Conservation (phyloP, 2,113 vertebrate species). For the Mionectes macconnelli region DNA sequence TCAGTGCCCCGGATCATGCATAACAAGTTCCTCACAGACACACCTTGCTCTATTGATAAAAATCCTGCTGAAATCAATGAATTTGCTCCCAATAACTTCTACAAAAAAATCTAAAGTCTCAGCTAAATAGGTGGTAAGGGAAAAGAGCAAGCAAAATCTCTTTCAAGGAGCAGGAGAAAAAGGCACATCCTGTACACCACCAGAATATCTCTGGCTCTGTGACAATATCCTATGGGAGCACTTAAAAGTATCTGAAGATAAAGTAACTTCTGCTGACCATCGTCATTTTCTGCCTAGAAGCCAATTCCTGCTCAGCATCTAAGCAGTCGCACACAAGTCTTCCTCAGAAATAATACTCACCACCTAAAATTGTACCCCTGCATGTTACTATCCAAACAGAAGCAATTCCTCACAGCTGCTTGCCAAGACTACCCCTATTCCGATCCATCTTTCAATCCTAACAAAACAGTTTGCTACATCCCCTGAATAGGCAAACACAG, state of each 20-base stretch:
- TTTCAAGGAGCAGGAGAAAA: background rate
- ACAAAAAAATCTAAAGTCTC: background rate
- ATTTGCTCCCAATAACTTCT: background rate
- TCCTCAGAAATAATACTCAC: background rate
- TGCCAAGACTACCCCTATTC: background rate
- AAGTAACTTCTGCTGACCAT: background rate
- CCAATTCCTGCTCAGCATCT: background rate
- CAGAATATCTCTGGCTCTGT: background rate
- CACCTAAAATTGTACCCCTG: background rate
- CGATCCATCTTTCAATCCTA: background rate
- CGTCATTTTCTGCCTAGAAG: background rate
- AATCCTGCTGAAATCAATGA: background rate
- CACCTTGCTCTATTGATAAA: background rate
- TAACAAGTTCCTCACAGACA: background rate
- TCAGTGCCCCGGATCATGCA: background rate
- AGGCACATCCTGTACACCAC: background rate
- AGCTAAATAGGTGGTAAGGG: background rate
- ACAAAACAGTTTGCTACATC: background rate
- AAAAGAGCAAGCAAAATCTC: background rate
- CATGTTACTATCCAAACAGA: background rate
- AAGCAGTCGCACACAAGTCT: background rate
- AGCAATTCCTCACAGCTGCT: background rate
- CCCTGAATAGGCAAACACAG: background rate
- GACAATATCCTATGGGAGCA: background rate
- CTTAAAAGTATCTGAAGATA: background rate